Conservation (phyloP, 2,888 invertebrate species). For the Lamproptera curius region DNA sequence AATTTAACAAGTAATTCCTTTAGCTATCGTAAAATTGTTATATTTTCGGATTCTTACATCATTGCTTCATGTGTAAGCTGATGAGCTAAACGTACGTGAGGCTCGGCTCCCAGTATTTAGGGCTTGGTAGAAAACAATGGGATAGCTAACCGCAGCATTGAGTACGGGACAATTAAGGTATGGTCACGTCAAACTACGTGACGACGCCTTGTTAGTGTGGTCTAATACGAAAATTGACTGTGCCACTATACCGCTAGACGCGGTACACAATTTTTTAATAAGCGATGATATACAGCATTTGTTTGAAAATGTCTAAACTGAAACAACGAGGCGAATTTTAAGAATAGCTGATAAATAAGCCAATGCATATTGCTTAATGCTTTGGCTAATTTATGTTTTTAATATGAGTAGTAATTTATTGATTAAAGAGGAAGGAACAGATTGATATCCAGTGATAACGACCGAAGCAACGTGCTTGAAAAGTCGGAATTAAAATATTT, state of each 20-base stretch:
- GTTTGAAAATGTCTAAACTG: slow-evolving; percentile 9
- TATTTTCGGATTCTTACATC: too few species aligned
- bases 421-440: background rate
- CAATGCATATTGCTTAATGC: background rate
- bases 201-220: slow-evolving; percentile 13
- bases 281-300: too few species aligned
- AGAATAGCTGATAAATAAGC: background rate
- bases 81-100: slow-evolving; percentile 18
- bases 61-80: background rate
- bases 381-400: background rate
- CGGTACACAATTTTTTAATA: too few species aligned
- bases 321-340: background rate
- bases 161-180: slow-evolving; percentile 13
- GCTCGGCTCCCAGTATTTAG: slow-evolving; percentile 4
- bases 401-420: background rate
- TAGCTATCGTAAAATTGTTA: too few species aligned
- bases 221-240: slow-evolving; percentile 13
- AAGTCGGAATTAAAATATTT: too few species aligned
- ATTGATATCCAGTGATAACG: too few species aligned
- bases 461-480: too few species aligned
- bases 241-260: slow-evolving; percentile 8
- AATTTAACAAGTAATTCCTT: too few species aligned
- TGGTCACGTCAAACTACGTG: slow-evolving; percentile 31
- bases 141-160: slow-evolving; percentile 9
- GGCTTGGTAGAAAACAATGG: slow-evolving; percentile 14